Evolutionary conservation across 2,888 invertebrate genomes (phyloP), one percentile per base, ranked within the genome.

Genomic region (Conops quadrifasciatus): DNA sequence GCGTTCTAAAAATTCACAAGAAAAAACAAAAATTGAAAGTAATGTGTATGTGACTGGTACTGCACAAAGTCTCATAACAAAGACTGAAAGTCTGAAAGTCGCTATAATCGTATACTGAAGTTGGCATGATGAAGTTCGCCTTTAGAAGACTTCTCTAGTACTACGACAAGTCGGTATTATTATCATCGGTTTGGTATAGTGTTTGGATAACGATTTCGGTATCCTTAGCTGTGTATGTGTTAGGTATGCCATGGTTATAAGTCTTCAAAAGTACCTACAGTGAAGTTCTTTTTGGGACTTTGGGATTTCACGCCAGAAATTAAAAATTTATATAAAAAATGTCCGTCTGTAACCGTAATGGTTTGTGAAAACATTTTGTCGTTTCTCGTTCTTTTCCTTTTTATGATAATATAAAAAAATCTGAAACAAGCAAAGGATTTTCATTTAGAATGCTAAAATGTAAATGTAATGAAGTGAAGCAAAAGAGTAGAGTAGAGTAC

Each of bases 1-100:
- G 77, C 77, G 78, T 64, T 56, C 56, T 16, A 36, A 45, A 11
- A 24, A 53, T 36, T 36, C 36, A 36, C 36, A 36, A 36, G 7
- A 56, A 4, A 36, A 36, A 36, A 36, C 9, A 36, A 36, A 36
- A 36, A 36, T 9, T 36, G 36, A 36, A 36, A 9, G 9, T 7
- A 36, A 9, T 36, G 5, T 36, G 36, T 36, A 36, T 36, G 36
- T 36, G 36, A 36, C 36, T 36, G 36, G 9, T 36, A 36, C n/a
- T n/a, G n/a, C n/a, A n/a, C n/a, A n/a, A n/a, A n/a, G n/a, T n/a
- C n/a, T n/a, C n/a, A n/a, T n/a, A n/a, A n/a, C n/a, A n/a, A n/a
- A n/a, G n/a, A n/a, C n/a, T n/a, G n/a, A n/a, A n/a, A 36, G 36
- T 36, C 36, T 36, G 36, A 36, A 36, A 36, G 36, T 36, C 36